These are phyloP conservation scores for Lucilia sericata DNA, from an alignment of 1,140 invertebrate genomes.

Conservation along the genomic window DNA sequence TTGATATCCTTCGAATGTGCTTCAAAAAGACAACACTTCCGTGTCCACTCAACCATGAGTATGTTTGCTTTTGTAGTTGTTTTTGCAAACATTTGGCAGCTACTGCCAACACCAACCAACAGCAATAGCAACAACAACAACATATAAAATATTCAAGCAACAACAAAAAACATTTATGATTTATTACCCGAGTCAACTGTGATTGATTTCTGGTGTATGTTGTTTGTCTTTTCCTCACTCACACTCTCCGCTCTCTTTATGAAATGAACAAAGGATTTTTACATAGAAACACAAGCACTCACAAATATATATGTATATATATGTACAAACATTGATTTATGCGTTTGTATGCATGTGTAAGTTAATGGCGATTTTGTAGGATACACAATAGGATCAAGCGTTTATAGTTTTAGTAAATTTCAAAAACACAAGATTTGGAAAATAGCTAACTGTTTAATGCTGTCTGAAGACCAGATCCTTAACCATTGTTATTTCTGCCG, in stretches of 20 bases:
- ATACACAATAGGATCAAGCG: not conserved
- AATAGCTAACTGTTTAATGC: no score
- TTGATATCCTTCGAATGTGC: slow-evolving; percentile 24
- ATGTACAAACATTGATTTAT: not conserved
- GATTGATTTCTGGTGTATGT: slow-evolving; percentile 36
- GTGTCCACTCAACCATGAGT: slow-evolving; percentile 33
- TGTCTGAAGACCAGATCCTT: no score
- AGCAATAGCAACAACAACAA: not conserved
- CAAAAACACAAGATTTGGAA: no score
- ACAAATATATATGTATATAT: not conserved
- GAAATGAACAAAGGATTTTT: slow-evolving; percentile 1
- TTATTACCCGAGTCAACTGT: slow-evolving; percentile 43
- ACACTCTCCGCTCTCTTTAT: not conserved
- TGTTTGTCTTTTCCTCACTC: not conserved
- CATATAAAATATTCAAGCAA: not conserved
- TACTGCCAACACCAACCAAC: slow-evolving; percentile 24
- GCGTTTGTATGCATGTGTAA: not conserved
- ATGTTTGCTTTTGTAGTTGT: slow-evolving; percentile 5
- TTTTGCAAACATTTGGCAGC: slow-evolving; percentile 29
- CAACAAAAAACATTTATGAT: slow-evolving; percentile 36
- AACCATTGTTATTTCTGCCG: no score
- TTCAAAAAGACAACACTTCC: slow-evolving; percentile 32
- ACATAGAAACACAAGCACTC: not conserved
- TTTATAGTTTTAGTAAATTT: no score
- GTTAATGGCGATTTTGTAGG: not conserved